Conservation (phyloP, 2,888 invertebrate genomes). For the Orthosia incerta region DNA sequence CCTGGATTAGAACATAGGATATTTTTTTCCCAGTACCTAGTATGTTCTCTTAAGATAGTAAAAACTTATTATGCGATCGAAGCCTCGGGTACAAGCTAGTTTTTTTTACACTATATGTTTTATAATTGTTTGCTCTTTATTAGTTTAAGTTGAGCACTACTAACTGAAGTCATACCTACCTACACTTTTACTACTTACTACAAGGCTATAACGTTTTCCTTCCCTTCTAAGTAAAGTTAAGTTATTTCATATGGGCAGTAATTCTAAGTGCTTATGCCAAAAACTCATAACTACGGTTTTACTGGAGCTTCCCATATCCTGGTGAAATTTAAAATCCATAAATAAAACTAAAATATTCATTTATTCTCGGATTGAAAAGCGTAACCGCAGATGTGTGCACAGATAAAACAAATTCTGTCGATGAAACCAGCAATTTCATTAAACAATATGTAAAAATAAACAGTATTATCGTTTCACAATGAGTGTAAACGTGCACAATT, state of each 20-base stretch:
- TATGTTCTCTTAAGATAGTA: no score
- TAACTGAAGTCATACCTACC: background rate
- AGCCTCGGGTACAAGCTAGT: no score
- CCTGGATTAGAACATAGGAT: no score
- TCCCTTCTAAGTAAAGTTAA: background rate
- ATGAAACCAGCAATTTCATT: constrained; percentile 48
- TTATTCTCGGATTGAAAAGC: constrained; percentile 22
- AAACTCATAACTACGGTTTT: background rate
- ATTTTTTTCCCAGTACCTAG: no score
- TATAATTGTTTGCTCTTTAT: no score
- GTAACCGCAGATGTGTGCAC: constrained; percentile 15
- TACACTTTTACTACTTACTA: no score
- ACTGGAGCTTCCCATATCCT: background rate
- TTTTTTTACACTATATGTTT: no score
- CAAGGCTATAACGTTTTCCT: background rate
- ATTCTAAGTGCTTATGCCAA: background rate
- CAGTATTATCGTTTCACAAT: constrained; percentile 71
- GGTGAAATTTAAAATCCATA: constrained; percentile 11
- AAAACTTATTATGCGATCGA: no score
- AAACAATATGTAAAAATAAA: constrained; percentile 63
- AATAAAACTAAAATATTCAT: constrained; percentile 33
- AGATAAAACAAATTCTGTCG: constrained; percentile 33
- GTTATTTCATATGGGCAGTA: background rate
- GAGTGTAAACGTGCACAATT: constrained; percentile 72
- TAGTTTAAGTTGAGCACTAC: background rate